Evolutionary conservation across 2,113 vertebrate species (phyloP).

Genomic region (Nothobranchius furzeri): DNA sequence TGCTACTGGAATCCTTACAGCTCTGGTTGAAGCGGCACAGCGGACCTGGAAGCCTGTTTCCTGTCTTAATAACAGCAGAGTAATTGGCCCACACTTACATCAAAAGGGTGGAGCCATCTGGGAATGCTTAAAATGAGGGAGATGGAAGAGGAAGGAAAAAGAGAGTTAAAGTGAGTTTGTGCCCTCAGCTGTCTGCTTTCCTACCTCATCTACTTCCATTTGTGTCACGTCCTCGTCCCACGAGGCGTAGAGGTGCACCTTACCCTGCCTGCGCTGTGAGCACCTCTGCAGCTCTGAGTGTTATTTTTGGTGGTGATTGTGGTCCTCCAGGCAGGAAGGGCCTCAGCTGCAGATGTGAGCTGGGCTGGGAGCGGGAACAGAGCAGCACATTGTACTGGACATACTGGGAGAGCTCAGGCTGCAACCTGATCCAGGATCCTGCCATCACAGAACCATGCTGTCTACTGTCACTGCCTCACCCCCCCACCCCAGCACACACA

Average conservation of each 20-base stretch:
- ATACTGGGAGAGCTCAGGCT: conserved; percentile 47
- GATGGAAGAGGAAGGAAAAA: conserved; percentile 9
- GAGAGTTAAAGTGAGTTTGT: conserved; percentile 30
- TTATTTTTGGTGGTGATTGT: conserved; percentile 67
- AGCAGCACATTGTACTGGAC: conserved; percentile 73
- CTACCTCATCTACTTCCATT: conserved; percentile 50
- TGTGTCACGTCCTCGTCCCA: conserved; percentile 30
- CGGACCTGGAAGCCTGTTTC: conserved; percentile 22
- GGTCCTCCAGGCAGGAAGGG: conserved; percentile 71
- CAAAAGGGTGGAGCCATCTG: conserved; percentile 48
- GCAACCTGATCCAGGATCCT: conserved; percentile 73
- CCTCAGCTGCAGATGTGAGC: conserved; percentile 63
- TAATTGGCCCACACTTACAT: conserved; percentile 41
- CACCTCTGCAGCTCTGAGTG: conserved; percentile 33
- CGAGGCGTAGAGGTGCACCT: background rate
- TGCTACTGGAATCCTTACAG: conserved; percentile 26
- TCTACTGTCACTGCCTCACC: conserved; percentile 61
- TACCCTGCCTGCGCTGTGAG: conserved; percentile 7
- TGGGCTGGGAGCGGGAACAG: conserved; percentile 59
- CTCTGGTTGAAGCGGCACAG: conserved; percentile 2
- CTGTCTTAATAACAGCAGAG: conserved; percentile 27
- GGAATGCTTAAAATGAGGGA: conserved; percentile 25
- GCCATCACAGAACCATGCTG: conserved; percentile 64
- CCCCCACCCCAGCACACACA: conserved; percentile 1
- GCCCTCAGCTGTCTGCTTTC: conserved; percentile 42